Conservation (phyloP, 2,888 invertebrate genomes). For the Caenorhabditis macrosperma region DNA sequence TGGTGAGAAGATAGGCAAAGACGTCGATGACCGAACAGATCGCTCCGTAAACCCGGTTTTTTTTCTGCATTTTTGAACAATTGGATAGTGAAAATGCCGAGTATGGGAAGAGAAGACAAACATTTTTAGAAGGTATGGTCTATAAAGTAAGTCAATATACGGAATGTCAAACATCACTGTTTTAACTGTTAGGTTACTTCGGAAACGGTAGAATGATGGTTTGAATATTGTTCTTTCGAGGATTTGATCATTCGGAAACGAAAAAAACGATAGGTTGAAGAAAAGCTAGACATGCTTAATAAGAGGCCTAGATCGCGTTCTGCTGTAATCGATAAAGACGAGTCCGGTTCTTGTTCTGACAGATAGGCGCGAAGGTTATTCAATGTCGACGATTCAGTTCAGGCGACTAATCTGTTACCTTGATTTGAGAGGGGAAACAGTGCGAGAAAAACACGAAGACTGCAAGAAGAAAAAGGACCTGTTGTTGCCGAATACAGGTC, state of each 20-base stretch:
- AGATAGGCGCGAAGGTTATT: constrained; percentile 61
- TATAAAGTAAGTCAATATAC: not conserved
- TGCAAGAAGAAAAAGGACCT: not conserved
- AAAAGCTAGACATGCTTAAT: not conserved
- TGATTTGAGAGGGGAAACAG: constrained; percentile 20
- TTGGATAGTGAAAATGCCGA: not conserved
- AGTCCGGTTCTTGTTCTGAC: constrained; percentile 54
- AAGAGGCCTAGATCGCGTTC: constrained; percentile 22
- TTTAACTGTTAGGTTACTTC: not conserved
- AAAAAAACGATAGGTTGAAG: no score
- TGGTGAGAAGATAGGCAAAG: not conserved
- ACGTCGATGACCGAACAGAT: not conserved
- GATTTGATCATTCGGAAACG: not conserved
- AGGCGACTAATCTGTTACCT: constrained; percentile 42
- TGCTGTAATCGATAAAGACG: constrained; percentile 61
- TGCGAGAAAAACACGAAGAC: constrained; percentile 28
- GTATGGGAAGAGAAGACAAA: no score
- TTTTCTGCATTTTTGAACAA: not conserved
- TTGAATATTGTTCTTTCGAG: not conserved
- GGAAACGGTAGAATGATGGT: not conserved
- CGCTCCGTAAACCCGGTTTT: not conserved
- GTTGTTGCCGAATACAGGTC: not conserved
- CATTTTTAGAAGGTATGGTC: not conserved
- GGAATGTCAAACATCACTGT: not conserved
- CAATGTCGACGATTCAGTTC: constrained; percentile 42